Evolutionary conservation across 1,140 invertebrate species (phyloP), one percentile per base, ranked within the genome.

Genomic region (Drosophila ananassae): DNA sequence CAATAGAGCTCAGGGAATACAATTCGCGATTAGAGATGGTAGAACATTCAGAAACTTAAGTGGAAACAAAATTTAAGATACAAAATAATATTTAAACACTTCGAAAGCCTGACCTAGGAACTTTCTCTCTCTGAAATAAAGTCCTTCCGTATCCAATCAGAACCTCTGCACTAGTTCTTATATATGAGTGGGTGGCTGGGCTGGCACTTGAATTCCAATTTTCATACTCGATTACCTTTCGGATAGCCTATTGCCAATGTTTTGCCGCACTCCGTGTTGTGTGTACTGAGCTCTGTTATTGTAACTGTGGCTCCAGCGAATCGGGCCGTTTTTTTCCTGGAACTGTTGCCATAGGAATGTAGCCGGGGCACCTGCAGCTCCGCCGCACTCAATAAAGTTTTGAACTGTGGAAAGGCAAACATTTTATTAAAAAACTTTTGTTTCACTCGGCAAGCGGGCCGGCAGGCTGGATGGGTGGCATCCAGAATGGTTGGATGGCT

Each of bases 351-450:
- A 37, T 24, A 32, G 25, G 30, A 13, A 24, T 37, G 17, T 12
- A 54, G 30, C 60, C 24, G 60, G 13, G 51, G 48, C 51, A 62
- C 52, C 54, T 32, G 51, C 67, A 53, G 58, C 51, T 57, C 62
- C 48, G 24, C 37, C 54, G 47, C 69, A 52, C 66, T 61, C 68
- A 55, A 62, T 73, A 74, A 84, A 80, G 71, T 73, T 84, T 79
- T 73, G 67, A 75, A 52, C 81, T 77, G 73, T 68, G 67, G 52
- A 79, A 89, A 89, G 73, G 83, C 79, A 89, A 89, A 89, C 79
- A 89, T 89, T 89, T 89, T 89, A 89, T 89, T 89, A 89, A 89
- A 89, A 89, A 89, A 89, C 83, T 89, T 89, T 89, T 87, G 82
- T 87, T 85, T 82, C 76, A 89, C 75, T 73, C 72, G 78, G 30